phyloP scores from a whole-genome alignment of 2,888 invertebrate species.

The Melieria picta region DNA sequence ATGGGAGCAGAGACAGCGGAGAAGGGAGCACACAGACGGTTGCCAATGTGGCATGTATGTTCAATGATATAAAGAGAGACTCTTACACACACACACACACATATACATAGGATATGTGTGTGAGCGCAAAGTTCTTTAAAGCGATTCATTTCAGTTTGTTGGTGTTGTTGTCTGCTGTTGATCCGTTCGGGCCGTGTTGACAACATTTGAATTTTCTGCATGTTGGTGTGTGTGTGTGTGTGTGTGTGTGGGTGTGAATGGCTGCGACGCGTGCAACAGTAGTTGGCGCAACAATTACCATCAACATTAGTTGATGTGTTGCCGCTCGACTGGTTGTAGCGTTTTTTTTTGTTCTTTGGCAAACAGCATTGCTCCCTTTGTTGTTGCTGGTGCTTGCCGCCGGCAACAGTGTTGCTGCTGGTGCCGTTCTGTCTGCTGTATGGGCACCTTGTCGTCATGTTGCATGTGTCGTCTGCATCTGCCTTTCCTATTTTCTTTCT shows the following conservation, averaged over 20 bases:
- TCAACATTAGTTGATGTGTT: slow-evolving; percentile 7
- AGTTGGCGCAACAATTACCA: slow-evolving; percentile 18
- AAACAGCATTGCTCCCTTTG: neutral
- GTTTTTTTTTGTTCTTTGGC: neutral
- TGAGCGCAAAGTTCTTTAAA: no score
- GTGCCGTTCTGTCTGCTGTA: neutral
- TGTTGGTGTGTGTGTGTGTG: no score
- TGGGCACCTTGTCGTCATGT: neutral
- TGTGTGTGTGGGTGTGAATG: neutral
- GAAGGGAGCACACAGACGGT: no score
- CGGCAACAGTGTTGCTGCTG: neutral
- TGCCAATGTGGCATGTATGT: no score
- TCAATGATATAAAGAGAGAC: no score
- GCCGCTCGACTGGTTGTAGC: neutral
- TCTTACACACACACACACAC: no score
- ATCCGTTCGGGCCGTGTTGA: no score
- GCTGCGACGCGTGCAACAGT: neutral
- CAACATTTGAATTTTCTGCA: no score
- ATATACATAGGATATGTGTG: no score
- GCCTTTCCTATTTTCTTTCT: neutral
- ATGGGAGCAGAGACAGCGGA: no score
- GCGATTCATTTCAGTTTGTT: no score
- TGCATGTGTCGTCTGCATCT: neutral
- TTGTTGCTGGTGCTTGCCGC: neutral
- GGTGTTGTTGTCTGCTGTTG: no score